Base-by-base conservation (phyloP, 2,113 vertebrate genomes). In the Eudyptes chrysolophus region DNA sequence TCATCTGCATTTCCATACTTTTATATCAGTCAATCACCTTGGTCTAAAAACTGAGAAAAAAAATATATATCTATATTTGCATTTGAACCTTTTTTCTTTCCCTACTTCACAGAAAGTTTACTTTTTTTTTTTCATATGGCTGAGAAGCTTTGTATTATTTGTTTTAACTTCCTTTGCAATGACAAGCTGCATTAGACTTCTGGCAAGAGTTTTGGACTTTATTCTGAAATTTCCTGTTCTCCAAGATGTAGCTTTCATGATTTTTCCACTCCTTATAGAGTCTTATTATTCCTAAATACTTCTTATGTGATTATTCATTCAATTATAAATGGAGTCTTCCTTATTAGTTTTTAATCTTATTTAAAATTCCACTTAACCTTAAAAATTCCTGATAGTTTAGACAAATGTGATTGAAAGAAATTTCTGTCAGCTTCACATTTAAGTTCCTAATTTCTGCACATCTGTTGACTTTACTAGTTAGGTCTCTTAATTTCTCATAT, bases 241-340 rank as follows among this genome's bases (percentile, higher is more conserved):
- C 19, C 46, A 74, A 81, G 58, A 84, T 49, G 36, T n/a, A 58
- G 42, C 24, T 86, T 77, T 93, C 64, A 27, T 36, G 11, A 54
- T 78, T 89, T 97, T 94, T 89, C 55, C 55, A 54, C 36, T 87
- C 74, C 49, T 93, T 93, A 84, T 84, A 48, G 34, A 93, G 80
- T 65, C 34, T 48, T 62, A 26, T 25, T 77, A 11, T 84, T 77
- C 20, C 32, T 80, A 77, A 78, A 58, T 64, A 11, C 5, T n/a
- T 84, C 42, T n/a, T 62, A 42, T 24, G 32, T 87, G 42, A 75
- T 71, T 92, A 89, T 79, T 75, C 8, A 46, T 87, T 87, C 22
- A 51, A 52, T 78, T 87, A 48, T 32, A 78, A 89, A 84, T 10
- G 2, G 12, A 87, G 4, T 4, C 2, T 90, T 48, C 3, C 15